Evolutionary conservation across 1,140 invertebrate species (phyloP).

Genomic region (Bombyx mandarina): DNA sequence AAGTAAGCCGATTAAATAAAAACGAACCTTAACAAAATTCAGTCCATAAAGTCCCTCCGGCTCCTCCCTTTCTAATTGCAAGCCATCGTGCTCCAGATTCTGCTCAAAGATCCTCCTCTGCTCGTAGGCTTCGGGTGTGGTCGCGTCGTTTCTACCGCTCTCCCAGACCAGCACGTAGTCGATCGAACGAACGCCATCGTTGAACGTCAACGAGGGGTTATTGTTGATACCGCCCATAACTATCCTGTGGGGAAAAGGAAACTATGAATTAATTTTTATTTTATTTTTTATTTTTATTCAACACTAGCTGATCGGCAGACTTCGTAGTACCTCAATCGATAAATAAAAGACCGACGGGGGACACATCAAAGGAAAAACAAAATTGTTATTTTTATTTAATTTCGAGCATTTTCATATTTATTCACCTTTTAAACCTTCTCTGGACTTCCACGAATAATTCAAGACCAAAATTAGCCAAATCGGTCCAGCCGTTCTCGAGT

Average conservation of each 20-base stretch:
- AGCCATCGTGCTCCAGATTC: constrained; percentile 78
- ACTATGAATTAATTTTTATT: not conserved
- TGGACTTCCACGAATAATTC: too few species aligned
- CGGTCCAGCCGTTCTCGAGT: too few species aligned
- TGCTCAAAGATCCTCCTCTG: constrained; percentile 75
- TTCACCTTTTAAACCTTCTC: too few species aligned
- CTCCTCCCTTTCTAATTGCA: constrained; percentile 77
- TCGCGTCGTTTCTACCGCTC: constrained; percentile 61
- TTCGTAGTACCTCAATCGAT: too few species aligned
- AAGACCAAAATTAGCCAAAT: too few species aligned
- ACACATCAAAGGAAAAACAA: too few species aligned
- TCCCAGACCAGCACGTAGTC: constrained; percentile 87
- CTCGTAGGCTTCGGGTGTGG: constrained; percentile 48
- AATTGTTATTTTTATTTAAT: too few species aligned
- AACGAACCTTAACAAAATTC: constrained; percentile 77
- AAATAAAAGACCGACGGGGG: too few species aligned
- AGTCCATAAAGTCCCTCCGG: constrained; percentile 73
- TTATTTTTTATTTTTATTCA: not conserved
- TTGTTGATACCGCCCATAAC: constrained; percentile 48
- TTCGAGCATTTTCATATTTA: too few species aligned
- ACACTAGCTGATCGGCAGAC: not conserved
- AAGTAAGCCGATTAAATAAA: not conserved
- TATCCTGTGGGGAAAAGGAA: constrained; percentile 28
- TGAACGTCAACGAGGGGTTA: constrained; percentile 75
- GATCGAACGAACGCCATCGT: constrained; percentile 78